Percentiles rank a stretch among this genome's conserved stretches.
phyloP scores from a whole-genome alignment of 2,888 invertebrate species.

The Eupithecia subumbrata region DNA sequence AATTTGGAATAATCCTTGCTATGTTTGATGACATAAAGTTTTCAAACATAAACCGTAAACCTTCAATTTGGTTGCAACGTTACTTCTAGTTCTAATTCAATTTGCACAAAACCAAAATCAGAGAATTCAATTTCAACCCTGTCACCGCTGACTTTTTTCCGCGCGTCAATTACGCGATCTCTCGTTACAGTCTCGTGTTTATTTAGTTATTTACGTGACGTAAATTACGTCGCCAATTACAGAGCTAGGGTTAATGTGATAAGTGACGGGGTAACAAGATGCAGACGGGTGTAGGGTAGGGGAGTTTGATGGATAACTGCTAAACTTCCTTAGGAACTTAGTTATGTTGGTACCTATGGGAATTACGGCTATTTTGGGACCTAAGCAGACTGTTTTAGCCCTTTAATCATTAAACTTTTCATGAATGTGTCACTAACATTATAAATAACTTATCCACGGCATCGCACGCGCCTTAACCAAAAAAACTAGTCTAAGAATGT shows the following conservation, averaged over 20 bases:
- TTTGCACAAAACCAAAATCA: neutral
- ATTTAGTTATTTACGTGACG: conserved; percentile 57
- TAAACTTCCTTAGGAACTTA: conserved; percentile 7
- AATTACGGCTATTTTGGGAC: neutral
- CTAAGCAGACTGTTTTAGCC: neutral
- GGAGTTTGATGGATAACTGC: conserved; percentile 33
- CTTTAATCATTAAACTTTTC: neutral
- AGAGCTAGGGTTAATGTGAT: conserved; percentile 64
- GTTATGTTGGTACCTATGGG: neutral
- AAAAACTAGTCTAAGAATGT: neutral
- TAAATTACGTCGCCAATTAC: conserved; percentile 59
- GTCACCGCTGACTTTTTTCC: conserved; percentile 25
- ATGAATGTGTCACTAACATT: neutral
- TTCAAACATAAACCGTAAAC: neutral
- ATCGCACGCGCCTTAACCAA: neutral
- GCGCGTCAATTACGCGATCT: conserved; percentile 44
- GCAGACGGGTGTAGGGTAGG: conserved; percentile 45
- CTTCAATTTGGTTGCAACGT: neutral
- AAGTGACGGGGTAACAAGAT: conserved; percentile 64
- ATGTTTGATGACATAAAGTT: neutral
- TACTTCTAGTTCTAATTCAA: neutral
- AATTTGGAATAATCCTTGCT: neutral
- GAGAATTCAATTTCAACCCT: conserved; percentile 3
- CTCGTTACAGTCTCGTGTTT: conserved; percentile 50
- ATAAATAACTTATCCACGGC: neutral